A percentile compares a stretch with the other conserved stretches of the same genome.
These are phyloP conservation scores for Carduelis carduelis DNA, from an alignment of 2,797 vertebrate species.

Conservation along the genomic window DNA sequence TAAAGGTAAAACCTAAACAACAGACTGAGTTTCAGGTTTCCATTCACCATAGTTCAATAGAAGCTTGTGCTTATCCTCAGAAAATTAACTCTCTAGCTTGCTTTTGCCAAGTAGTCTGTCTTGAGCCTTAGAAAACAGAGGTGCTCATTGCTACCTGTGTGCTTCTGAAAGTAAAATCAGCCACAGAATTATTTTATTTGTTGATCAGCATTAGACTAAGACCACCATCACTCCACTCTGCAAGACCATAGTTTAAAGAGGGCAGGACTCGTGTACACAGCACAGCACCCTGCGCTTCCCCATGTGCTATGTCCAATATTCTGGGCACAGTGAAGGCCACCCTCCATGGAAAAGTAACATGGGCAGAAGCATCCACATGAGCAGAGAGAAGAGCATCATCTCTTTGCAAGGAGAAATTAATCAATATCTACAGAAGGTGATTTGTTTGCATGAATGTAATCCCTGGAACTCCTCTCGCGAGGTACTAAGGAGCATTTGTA, in stretches of 20 bases:
- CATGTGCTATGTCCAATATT: not conserved
- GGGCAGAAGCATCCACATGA: not conserved
- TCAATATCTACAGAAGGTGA: not conserved
- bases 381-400: not conserved
- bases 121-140: not conserved
- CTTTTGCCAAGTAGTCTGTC: not conserved
- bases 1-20: not conserved
- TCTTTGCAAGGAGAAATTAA: not conserved
- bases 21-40: not conserved
- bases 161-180: not conserved
- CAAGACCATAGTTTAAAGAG: not conserved
- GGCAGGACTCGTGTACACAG: rapidly evolving
- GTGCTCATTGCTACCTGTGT: not conserved
- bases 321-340: rapidly evolving
- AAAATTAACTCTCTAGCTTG: not conserved
- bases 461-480: not conserved
- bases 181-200: not conserved
- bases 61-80: not conserved
- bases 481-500: not conserved
- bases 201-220: not conserved
- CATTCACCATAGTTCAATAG: not conserved
- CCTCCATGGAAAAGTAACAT: not conserved
- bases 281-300: rapidly evolving
- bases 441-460: not conserved
- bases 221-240: not conserved